Percentiles rank a stretch among this genome's conserved stretches.
phyloP scores from a whole-genome alignment of 2,113 vertebrate genomes.

The Phocoena phocoena region DNA sequence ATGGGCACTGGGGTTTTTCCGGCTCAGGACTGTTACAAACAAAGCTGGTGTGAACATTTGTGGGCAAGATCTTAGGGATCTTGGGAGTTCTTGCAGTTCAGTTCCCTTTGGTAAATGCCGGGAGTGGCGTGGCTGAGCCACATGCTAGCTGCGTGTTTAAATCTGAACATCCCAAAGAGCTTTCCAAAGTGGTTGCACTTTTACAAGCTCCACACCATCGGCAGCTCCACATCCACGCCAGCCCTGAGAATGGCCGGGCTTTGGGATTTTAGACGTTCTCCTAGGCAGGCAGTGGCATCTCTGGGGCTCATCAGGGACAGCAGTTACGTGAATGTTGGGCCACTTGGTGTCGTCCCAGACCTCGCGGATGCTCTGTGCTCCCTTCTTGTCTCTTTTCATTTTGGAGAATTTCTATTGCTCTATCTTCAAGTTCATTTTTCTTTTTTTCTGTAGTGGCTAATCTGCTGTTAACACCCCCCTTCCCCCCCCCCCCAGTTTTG shows the following conservation, averaged over 20 bases:
- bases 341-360: accelerated
- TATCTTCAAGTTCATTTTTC: background rate
- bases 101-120: background rate
- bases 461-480: accelerated
- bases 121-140: background rate
- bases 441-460: too few species aligned
- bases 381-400: too few species aligned
- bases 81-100: accelerated
- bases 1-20: background rate
- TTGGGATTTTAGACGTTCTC: accelerated
- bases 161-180: background rate
- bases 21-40: accelerated
- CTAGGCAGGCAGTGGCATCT: accelerated
- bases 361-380: accelerated
- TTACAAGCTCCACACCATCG: too few species aligned
- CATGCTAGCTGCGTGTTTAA: accelerated
- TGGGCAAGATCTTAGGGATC: background rate
- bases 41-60: too few species aligned
- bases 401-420: background rate
- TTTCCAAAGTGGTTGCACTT: accelerated
- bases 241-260: accelerated
- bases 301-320: accelerated
- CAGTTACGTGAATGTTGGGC: accelerated
- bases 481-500: too few species aligned
- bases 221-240: accelerated